Evolutionary conservation across 2,797 vertebrate genomes (phyloP).

Genomic region (Pantherophis alleghaniensis): DNA sequence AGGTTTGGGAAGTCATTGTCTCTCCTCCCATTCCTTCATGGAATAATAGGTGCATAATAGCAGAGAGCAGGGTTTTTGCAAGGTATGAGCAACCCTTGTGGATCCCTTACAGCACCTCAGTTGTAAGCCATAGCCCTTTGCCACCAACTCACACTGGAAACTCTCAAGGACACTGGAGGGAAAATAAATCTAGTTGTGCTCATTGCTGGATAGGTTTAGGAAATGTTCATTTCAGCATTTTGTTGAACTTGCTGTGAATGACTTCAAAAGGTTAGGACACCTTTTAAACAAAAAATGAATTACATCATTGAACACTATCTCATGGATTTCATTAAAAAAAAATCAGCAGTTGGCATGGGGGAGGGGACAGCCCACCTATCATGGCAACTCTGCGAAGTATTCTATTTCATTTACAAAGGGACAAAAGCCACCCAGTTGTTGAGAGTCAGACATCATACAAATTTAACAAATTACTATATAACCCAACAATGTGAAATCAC

Average conservation of each 20-base stretch:
- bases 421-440: not conserved
- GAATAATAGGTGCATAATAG: not conserved
- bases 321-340: not conserved
- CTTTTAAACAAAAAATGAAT: not conserved
- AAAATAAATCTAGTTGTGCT: not conserved
- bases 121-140: not conserved
- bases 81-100: not conserved
- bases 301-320: not conserved
- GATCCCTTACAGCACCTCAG: not conserved
- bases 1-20: not conserved
- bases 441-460: not conserved
- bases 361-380: not conserved
- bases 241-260: not conserved
- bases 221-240: not conserved
- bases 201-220: not conserved
- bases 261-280: not conserved
- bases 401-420: not conserved
- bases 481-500: not conserved
- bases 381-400: not conserved
- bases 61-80: not conserved
- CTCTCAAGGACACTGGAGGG: not conserved
- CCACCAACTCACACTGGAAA: not conserved
- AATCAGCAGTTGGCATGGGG: not conserved
- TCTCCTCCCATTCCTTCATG: not conserved
- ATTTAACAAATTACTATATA: not conserved